Conservation (phyloP, 2,888 invertebrate species). For the Nomada hirtipes region DNA sequence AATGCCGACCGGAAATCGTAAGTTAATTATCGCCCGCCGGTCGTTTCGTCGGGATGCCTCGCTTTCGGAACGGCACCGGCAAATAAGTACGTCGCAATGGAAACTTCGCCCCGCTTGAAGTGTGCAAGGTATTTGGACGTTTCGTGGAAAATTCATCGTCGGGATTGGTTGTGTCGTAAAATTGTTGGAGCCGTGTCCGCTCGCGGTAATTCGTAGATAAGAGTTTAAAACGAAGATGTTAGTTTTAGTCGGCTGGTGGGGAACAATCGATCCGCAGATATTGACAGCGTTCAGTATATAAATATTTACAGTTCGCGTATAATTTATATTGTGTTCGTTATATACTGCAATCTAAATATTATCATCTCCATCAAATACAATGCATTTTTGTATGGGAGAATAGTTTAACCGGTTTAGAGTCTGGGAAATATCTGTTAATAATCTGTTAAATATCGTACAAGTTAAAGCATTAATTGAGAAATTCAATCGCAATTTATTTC, state of each 20-base stretch:
- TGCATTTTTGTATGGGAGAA: too few relatives aligned
- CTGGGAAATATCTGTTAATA: not conserved
- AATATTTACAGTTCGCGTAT: too few relatives aligned
- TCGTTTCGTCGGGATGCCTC: constrained; percentile 24
- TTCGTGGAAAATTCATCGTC: constrained; percentile 10
- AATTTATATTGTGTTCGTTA: not conserved
- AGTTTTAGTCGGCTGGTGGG: too few relatives aligned
- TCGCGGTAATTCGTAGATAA: not conserved
- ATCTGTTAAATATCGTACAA: not conserved
- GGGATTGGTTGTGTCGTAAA: not conserved
- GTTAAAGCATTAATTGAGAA: not conserved
- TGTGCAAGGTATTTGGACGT: not conserved
- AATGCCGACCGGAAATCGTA: constrained; percentile 60
- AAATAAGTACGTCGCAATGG: constrained; percentile 40
- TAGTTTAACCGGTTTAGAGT: too few relatives aligned
- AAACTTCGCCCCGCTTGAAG: constrained; percentile 22
- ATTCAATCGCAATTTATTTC: not conserved
- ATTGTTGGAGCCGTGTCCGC: too few relatives aligned
- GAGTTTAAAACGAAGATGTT: too few relatives aligned
- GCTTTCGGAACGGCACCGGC: constrained; percentile 33
- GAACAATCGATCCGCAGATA: too few relatives aligned
- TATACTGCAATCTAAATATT: not conserved
- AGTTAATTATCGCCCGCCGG: constrained; percentile 67
- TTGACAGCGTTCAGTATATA: too few relatives aligned
- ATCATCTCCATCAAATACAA: too few relatives aligned